These are phyloP conservation scores for Andrena bucephala DNA, from an alignment of 2,888 invertebrate genomes.

Conservation along the genomic window DNA sequence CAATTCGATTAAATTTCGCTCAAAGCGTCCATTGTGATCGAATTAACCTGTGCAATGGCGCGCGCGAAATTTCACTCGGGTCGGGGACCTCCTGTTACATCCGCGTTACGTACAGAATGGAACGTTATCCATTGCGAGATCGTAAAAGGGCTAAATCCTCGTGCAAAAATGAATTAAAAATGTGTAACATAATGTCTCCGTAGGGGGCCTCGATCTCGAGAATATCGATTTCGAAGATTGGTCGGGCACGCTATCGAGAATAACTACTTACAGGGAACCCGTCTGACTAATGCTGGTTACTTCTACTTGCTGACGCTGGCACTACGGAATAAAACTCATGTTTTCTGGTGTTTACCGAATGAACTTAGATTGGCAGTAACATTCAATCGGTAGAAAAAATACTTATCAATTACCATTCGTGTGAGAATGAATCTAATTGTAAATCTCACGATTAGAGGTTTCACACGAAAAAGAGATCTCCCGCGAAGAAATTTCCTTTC, in stretches of 20 bases:
- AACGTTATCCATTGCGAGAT: too few species aligned
- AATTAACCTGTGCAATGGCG: conserved; percentile 41
- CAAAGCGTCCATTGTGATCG: conserved; percentile 48
- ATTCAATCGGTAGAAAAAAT: too few species aligned
- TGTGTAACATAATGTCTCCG: too few species aligned
- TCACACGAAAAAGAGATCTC: not conserved
- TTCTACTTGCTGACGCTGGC: not conserved
- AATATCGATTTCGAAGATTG: too few species aligned
- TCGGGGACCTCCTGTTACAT: not conserved
- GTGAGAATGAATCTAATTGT: not conserved
- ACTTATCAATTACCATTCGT: not conserved
- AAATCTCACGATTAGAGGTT: not conserved
- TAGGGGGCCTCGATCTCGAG: too few species aligned
- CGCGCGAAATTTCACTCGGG: conserved; percentile 37
- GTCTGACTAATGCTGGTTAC: not conserved
- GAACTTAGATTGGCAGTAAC: too few species aligned
- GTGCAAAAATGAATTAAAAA: too few species aligned
- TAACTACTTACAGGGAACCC: not conserved
- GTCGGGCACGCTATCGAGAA: too few species aligned
- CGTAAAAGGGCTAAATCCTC: too few species aligned
- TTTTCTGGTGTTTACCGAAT: too few species aligned
- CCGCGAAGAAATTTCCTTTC: not conserved
- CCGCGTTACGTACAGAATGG: not conserved
- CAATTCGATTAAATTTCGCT: conserved; percentile 44
- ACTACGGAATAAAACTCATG: too few species aligned